Conservation (phyloP, 2,797 vertebrate genomes). For the Scomberomorus guttatus region DNA sequence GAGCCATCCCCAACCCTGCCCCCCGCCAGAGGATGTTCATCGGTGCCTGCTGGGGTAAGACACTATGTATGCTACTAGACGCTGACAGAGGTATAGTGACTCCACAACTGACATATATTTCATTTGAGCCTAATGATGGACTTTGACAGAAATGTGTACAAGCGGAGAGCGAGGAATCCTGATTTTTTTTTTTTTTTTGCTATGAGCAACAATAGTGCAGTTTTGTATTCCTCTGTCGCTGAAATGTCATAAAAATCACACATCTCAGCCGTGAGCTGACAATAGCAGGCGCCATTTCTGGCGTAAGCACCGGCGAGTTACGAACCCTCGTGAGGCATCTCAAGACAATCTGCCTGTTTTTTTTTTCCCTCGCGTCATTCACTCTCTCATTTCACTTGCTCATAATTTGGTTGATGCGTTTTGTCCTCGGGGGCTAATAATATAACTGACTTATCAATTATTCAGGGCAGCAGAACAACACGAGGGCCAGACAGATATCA, state of each 20-base stretch:
- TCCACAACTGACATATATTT: slow-evolving; percentile 18
- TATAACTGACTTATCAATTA: slow-evolving; percentile 84
- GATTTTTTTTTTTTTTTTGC: slow-evolving; percentile 15
- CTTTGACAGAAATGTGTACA: slow-evolving; percentile 43
- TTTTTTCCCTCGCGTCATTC: slow-evolving; percentile 20
- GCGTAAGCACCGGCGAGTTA: slow-evolving; percentile 13
- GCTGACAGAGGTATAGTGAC: background rate
- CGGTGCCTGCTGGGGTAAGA: slow-evolving; percentile 94
- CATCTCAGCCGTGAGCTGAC: slow-evolving; percentile 13
- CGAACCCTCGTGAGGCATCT: slow-evolving; percentile 29
- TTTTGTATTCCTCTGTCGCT: slow-evolving; percentile 40
- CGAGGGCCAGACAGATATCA: slow-evolving; percentile 68
- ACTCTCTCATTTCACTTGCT: slow-evolving; percentile 56
- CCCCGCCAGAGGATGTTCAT: slow-evolving; percentile 92
- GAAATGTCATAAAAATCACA: slow-evolving; percentile 47
- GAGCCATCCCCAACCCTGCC: slow-evolving; percentile 92
- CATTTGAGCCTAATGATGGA: slow-evolving; percentile 30
- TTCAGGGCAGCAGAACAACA: slow-evolving; percentile 80
- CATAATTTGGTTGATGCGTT: slow-evolving; percentile 67
- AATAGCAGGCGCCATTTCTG: slow-evolving; percentile 43
- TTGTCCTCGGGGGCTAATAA: slow-evolving; percentile 81
- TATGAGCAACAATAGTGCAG: slow-evolving; percentile 26
- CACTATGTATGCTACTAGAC: background rate
- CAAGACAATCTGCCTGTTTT: slow-evolving; percentile 25
- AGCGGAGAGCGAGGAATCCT: background rate